A percentile compares a stretch with the other conserved stretches of the same genome.
These are phyloP conservation scores for Mylabris sibirica DNA, from an alignment of 2,888 invertebrate genomes.

Conservation along the genomic window DNA sequence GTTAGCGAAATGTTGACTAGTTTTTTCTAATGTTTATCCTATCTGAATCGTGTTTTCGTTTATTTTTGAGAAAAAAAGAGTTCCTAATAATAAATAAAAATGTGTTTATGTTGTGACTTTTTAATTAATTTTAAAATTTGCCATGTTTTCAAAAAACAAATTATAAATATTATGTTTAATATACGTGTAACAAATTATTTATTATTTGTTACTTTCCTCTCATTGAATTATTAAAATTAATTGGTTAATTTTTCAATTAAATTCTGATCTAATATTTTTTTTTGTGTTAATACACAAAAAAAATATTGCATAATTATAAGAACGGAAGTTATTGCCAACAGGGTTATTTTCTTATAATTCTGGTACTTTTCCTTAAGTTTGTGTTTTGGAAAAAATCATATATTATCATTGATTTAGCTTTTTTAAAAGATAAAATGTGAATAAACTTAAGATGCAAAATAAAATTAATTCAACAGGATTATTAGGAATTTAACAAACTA, in stretches of 20 bases:
- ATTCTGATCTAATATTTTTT: background rate
- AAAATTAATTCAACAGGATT: background rate
- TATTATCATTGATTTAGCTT: background rate
- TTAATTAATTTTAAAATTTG: background rate
- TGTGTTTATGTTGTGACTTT: slow-evolving; percentile 1
- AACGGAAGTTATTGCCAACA: background rate
- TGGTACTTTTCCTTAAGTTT: background rate
- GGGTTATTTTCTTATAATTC: slow-evolving; percentile 1
- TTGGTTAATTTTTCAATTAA: background rate
- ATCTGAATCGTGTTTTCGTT: background rate
- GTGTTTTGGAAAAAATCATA: background rate
- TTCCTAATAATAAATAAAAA: background rate
- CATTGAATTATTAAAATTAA: background rate
- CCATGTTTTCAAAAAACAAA: background rate
- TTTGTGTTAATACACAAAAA: too few species aligned
- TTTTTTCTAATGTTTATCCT: slow-evolving; percentile 4
- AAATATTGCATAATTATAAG: background rate
- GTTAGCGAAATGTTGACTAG: background rate
- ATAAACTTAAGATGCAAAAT: background rate
- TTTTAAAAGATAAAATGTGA: slow-evolving; percentile 2
- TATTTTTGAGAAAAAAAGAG: background rate
- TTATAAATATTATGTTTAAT: background rate
- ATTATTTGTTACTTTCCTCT: background rate
- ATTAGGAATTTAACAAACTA: background rate
- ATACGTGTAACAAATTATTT: background rate